These are phyloP conservation scores for Tinamus guttatus DNA, from an alignment of 2,113 vertebrate species.

Conservation along the genomic window DNA sequence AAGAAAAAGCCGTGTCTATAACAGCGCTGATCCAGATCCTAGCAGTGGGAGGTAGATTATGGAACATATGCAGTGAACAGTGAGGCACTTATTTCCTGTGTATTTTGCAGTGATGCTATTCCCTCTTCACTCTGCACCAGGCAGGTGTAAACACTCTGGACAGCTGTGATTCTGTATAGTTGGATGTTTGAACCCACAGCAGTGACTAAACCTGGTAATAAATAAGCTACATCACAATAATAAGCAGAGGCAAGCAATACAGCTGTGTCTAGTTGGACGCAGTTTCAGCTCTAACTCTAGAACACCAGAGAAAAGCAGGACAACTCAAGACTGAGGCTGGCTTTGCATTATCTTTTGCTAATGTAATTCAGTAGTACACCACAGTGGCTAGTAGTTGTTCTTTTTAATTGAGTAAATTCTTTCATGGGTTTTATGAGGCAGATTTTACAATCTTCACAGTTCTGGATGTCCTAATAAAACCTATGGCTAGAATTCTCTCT, in stretches of 20 bases:
- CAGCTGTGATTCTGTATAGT: conserved; percentile 37
- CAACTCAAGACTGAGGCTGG: background rate
- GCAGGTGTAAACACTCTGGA: conserved; percentile 9
- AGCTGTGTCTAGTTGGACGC: background rate
- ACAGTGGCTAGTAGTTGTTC: background rate
- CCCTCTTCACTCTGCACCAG: conserved; percentile 9
- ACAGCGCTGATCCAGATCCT: conserved; percentile 12
- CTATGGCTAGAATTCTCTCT: background rate
- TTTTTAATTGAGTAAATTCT: background rate
- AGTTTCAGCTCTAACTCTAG: background rate
- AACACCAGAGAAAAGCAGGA: background rate
- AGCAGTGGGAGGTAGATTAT: conserved; percentile 16
- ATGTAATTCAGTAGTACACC: background rate
- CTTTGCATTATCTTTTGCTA: background rate
- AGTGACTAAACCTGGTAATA: conserved; percentile 15
- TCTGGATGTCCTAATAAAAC: background rate
- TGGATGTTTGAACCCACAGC: conserved; percentile 8
- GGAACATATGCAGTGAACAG: conserved; percentile 37
- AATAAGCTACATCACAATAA: background rate
- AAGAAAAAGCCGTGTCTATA: background rate
- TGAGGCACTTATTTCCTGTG: conserved; percentile 36
- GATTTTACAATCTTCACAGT: background rate
- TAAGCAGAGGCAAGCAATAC: background rate
- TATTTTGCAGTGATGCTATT: background rate
- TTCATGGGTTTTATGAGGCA: background rate